These are phyloP conservation scores for Opisthocomus hoazin DNA, from an alignment of 2,113 vertebrate genomes.

Conservation along the genomic window DNA sequence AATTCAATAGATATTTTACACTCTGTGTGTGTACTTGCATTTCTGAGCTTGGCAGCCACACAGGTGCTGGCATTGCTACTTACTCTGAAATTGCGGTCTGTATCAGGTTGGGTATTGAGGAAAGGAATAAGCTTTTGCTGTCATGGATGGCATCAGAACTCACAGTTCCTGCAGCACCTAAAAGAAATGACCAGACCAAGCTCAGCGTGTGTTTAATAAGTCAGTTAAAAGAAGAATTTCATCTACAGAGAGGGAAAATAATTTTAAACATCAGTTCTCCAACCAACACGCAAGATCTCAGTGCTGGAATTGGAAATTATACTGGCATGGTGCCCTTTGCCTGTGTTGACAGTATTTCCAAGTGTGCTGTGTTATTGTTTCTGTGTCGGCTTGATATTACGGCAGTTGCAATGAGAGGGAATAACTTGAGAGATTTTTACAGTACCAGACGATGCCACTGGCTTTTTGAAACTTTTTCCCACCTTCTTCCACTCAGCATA, in stretches of 20 bases:
- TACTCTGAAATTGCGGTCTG: background rate
- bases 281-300: background rate
- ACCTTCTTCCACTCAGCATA: background rate
- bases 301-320: background rate
- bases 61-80: background rate
- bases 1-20: background rate
- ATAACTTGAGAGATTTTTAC: background rate
- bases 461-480: background rate
- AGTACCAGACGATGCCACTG: background rate
- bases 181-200: background rate
- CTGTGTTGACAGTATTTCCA: background rate
- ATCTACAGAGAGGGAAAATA: background rate
- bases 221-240: background rate
- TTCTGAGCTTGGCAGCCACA: background rate
- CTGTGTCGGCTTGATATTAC: background rate
- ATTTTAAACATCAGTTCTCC: background rate
- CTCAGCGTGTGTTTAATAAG: background rate
- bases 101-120: background rate
- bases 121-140: background rate
- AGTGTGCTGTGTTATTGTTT: background rate
- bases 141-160: background rate
- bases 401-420: background rate
- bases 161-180: background rate
- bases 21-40: background rate
- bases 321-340: background rate